Evolutionary conservation across 2,888 invertebrate species (phyloP).

Genomic region (Athetis lepigone): DNA sequence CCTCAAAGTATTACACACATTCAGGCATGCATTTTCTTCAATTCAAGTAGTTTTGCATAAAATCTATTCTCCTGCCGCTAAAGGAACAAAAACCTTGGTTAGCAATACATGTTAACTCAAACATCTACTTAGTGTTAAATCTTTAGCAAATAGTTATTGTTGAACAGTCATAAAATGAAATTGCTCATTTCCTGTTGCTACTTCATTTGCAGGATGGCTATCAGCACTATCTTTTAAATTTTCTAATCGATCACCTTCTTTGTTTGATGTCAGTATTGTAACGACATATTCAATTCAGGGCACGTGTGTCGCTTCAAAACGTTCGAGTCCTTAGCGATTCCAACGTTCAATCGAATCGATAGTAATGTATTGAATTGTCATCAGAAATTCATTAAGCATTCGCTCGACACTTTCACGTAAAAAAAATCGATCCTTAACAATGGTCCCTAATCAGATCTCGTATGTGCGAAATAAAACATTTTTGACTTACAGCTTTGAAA

Average conservation of each 20-base stretch:
- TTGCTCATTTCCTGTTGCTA: constrained; percentile 16
- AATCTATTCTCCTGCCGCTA: background rate
- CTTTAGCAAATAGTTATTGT: constrained; percentile 15
- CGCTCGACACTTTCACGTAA: constrained; percentile 53
- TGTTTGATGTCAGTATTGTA: constrained; percentile 46
- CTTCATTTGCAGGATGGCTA: constrained; percentile 28
- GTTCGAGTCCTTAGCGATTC: constrained; percentile 14
- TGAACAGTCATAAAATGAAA: constrained; percentile 14
- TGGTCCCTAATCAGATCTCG: constrained; percentile 8
- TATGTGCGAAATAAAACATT: constrained; percentile 5
- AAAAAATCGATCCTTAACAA: constrained; percentile 35
- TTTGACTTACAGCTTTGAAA: constrained; percentile 9
- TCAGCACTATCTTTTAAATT: constrained; percentile 38
- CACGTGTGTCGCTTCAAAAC: constrained; percentile 62
- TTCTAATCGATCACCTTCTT: constrained; percentile 69
- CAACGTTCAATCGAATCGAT: constrained; percentile 65
- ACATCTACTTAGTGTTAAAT: constrained; percentile 19
- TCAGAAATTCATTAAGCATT: constrained; percentile 57
- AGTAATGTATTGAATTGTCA: constrained; percentile 69
- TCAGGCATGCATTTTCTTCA: background rate
- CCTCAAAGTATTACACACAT: background rate
- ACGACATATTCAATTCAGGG: constrained; percentile 68
- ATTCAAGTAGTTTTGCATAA: background rate
- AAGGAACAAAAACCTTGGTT: background rate
- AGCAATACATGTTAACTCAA: constrained; percentile 16